Evolutionary conservation across 2,797 vertebrate species (phyloP), one percentile per base, ranked within the genome.

Genomic region (Serranus cabrilla): DNA sequence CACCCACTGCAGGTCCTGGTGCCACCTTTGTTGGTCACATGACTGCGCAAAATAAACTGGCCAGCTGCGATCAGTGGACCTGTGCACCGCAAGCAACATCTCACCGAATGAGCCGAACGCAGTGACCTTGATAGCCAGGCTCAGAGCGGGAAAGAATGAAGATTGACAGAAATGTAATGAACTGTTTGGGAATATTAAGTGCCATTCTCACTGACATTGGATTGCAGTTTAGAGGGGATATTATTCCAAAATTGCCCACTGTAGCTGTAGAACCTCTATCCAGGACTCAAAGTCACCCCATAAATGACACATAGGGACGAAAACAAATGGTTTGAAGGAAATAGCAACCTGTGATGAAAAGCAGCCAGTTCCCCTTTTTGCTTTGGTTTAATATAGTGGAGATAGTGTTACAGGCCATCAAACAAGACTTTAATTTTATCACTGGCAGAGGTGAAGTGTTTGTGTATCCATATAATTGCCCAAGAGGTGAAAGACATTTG

Each of bases 141-240:
- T 67, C 65, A 27, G 60, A 74, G 60, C 45, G 74, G 61, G 67
- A 57, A 76, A 79, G 49, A 86, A 93, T 89, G 85, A 92, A 90
- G 91, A 93, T 23, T 91, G 93, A 89, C 90, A 91, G 88, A 88
- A 89, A 86, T 86, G 83, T 90, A 91, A 92, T 91, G 90, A 89
- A 87, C 74, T 86, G 82, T 90, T 91, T 83, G 85, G 86, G 78
- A 91, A 89, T 91, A 87, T 89, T 86, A 87, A 83, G 78, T 63
- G 76, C 80, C 69, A 76, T 84, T 92, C 74, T 89, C 74, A 39
- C 75, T 86, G 82, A 88, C 90, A 88, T 74, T 91, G 82, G 68
- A 76, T 80, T 75, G 76, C 72, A 78, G 75, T 86, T 89, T 83
- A 85, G 81, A 77, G 55, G 57, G 57, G 67, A 78, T 81, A 84